phyloP scores from a whole-genome alignment of 2,797 vertebrate genomes.

The Falco concolor region DNA sequence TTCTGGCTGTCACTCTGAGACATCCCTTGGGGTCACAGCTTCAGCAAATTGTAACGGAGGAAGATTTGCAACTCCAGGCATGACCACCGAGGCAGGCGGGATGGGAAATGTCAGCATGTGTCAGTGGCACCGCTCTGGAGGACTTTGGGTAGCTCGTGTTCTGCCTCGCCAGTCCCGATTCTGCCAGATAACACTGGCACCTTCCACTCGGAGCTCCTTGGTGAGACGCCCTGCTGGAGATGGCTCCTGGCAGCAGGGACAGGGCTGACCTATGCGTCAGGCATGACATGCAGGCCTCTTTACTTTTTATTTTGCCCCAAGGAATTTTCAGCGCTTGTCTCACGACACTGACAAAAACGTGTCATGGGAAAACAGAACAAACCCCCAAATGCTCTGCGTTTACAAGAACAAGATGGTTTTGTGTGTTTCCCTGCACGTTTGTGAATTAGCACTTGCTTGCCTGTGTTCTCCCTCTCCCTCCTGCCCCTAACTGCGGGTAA shows the following conservation, averaged over 20 bases:
- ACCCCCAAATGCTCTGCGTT: background rate
- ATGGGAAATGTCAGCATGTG: background rate
- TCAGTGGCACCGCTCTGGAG: background rate
- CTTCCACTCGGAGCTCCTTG: background rate
- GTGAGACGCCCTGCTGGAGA: background rate
- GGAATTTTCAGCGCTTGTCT: background rate
- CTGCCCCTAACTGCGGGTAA: background rate
- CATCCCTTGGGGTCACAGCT: background rate
- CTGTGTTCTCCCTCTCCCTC: background rate
- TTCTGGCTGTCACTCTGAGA: background rate
- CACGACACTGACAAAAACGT: background rate
- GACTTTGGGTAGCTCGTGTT: background rate
- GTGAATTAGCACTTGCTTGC: background rate
- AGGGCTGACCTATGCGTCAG: background rate
- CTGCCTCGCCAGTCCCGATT: background rate
- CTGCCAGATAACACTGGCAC: accelerated
- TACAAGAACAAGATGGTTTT: background rate
- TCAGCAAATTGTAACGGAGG: background rate
- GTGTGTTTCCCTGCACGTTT: background rate
- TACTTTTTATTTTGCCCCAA: background rate
- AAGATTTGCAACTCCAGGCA: background rate
- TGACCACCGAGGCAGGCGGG: background rate
- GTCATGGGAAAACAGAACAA: background rate
- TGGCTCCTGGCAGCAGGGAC: background rate
- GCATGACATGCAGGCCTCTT: background rate